Evolutionary conservation across 2,113 vertebrate genomes (phyloP), one percentile per base, ranked within the genome.

Genomic region (Pachyramphus minor): DNA sequence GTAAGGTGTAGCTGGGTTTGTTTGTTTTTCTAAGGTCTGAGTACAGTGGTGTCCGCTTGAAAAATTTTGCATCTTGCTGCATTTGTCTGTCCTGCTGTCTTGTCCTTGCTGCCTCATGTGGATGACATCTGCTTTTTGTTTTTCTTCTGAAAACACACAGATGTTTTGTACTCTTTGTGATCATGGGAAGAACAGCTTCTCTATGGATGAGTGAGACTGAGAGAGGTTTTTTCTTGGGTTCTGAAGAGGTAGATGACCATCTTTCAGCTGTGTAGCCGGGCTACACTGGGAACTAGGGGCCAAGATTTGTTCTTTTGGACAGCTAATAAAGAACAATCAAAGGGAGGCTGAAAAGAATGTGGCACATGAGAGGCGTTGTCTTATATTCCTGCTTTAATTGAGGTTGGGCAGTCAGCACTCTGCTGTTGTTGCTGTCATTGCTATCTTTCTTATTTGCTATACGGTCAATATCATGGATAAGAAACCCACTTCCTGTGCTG

Each of bases 51-150:
- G 62, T 79, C 44, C n/a, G 80, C 42, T 74, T 69, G 35, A 90
- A 63, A 15, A 59, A 30, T 59, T 94, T 79, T 80, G 33, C 15
- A 7, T 84, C 52, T 84, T 71, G 44, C 49, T 79, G 58, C 9
- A 23, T 87, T 69, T 81, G 52, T 69, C 78, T 67, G 41, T 92
- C 56, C 35, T 59, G 37, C n/a, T 90, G 45, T 69, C 68, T 52
- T 81, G 39, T 92, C 69, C 18, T 68, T 68, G 42, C 49, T 82
- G 42, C 72, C 27, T 88, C 45, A 12, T 86, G 82, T 90, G 88
- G 80, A 23, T 90, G 50, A 74, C 83, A 84, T 86, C 85, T 96
- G 85, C 30, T 35, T 92, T 74, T 84, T 80, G 45, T 62, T 94
- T 93, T 77, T 90, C 45, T 39, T 84, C 60, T 93, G 56, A 78